Evolutionary conservation across 1,140 invertebrate species (phyloP).

Genomic region (Lordiphosa clarofinis): DNA sequence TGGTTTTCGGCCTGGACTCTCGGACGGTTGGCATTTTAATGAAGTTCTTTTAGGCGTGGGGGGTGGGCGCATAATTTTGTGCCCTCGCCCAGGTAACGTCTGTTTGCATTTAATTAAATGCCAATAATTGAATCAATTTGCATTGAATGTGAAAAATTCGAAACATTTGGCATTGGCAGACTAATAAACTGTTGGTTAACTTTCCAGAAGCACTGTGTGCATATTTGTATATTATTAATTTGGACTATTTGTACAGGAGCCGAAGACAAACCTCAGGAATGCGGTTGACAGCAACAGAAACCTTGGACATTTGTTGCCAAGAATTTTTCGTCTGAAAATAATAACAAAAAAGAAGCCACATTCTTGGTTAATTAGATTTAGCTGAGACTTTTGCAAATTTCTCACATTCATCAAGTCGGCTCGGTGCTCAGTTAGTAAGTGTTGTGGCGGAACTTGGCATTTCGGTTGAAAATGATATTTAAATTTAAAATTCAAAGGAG

Average conservation of each 20-base stretch:
- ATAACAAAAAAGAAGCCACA: not conserved
- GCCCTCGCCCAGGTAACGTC: slow-evolving; percentile 26
- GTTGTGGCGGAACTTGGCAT: slow-evolving; percentile 4
- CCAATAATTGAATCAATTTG: slow-evolving; percentile 76
- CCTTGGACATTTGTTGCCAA: slow-evolving; percentile 6
- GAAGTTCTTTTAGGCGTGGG: slow-evolving; percentile 41
- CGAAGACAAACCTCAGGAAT: slow-evolving; percentile 3
- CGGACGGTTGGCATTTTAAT: slow-evolving; percentile 56
- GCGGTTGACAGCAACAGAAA: slow-evolving; percentile 13
- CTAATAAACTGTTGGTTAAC: slow-evolving; percentile 64
- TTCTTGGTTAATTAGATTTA: slow-evolving; percentile 12
- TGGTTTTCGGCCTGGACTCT: slow-evolving; percentile 26
- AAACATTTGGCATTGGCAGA: slow-evolving; percentile 45
- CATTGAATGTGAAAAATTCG: slow-evolving; percentile 60
- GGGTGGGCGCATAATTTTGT: slow-evolving; percentile 17
- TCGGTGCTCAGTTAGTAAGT: not conserved
- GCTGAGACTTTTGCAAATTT: slow-evolving; percentile 1
- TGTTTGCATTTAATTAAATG: slow-evolving; percentile 76
- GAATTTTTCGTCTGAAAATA: slow-evolving; percentile 25
- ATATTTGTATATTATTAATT: slow-evolving; percentile 71
- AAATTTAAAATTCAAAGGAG: no score
- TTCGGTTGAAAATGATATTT: not conserved
- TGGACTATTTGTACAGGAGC: slow-evolving; percentile 31
- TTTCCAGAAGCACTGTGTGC: slow-evolving; percentile 39
- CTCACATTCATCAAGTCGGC: not conserved